Conservation (phyloP, 2,888 invertebrate species). For the Acrobasis suavella region DNA sequence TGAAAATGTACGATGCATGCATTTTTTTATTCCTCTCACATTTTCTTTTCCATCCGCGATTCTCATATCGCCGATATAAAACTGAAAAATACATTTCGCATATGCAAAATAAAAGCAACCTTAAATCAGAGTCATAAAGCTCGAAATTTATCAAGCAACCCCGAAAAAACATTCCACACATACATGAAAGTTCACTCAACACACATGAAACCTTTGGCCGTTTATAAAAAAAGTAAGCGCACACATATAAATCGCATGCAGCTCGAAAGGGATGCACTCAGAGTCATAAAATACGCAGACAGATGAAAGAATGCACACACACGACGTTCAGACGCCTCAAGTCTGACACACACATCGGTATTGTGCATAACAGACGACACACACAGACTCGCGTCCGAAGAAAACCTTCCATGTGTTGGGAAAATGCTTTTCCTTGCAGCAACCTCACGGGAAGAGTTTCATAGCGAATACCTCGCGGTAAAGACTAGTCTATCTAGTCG, state of each 20-base stretch:
- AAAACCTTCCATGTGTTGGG: constrained; percentile 78
- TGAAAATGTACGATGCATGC: constrained; percentile 80
- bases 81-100: constrained; percentile 79
- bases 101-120: constrained; percentile 45
- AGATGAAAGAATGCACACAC: constrained; percentile 39
- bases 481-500: constrained; percentile 70
- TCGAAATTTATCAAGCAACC: constrained; percentile 38
- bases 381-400: constrained; percentile 63
- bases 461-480: constrained; percentile 83
- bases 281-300: constrained; percentile 80
- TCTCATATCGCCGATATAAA: constrained; percentile 82
- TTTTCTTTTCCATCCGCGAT: constrained; percentile 82
- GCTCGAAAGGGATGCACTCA: constrained; percentile 82
- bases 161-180: constrained; percentile 70
- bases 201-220: constrained; percentile 62
- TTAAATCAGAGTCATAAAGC: constrained; percentile 36
- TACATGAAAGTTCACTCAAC: constrained; percentile 58
- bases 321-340: constrained; percentile 45
- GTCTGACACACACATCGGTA: constrained; percentile 60
- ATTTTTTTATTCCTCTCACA: constrained; percentile 78
- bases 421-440: constrained; percentile 83
- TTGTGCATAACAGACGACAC: constrained; percentile 47
- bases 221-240: constrained; percentile 79
- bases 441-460: constrained; percentile 82
- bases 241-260: constrained; percentile 81